Percentiles rank a stretch among this genome's conserved stretches.
phyloP scores from a whole-genome alignment of 2,888 invertebrate species.

The Liposcelis brunnea region DNA sequence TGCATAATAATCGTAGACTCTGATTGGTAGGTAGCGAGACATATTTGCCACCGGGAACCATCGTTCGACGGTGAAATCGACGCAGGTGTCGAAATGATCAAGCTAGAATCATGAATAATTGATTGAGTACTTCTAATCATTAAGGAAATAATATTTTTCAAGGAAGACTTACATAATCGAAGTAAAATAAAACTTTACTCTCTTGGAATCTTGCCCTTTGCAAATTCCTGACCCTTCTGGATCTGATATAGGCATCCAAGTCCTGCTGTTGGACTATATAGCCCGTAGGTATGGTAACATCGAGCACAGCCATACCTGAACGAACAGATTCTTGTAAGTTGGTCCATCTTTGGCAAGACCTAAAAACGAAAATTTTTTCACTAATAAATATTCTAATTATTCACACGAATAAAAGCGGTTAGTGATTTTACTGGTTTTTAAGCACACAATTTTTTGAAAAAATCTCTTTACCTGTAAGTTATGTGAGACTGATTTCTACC shows the following conservation, averaged over 20 bases:
- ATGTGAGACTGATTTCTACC: slow-evolving; percentile 92
- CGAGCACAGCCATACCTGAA: slow-evolving; percentile 76
- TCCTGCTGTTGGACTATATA: slow-evolving; percentile 83
- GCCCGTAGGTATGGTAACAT: slow-evolving; percentile 75
- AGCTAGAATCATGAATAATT: slow-evolving; percentile 34
- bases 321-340: slow-evolving; percentile 57
- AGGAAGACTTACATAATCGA: slow-evolving; percentile 61
- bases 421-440: background rate
- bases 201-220: slow-evolving; percentile 69
- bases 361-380: slow-evolving; percentile 12
- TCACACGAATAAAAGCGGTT: background rate
- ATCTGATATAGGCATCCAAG: slow-evolving; percentile 66
- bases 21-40: slow-evolving; percentile 76
- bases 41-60: slow-evolving; percentile 96
- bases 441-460: too few species aligned
- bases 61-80: slow-evolving; percentile 81
- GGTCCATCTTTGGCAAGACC: slow-evolving; percentile 46
- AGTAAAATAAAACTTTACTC: slow-evolving; percentile 78
- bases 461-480: slow-evolving; percentile 33
- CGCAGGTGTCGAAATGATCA: slow-evolving; percentile 68
- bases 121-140: slow-evolving; percentile 9
- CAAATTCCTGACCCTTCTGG: slow-evolving; percentile 59
- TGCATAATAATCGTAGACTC: slow-evolving; percentile 90
- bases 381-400: slow-evolving; percentile 5
- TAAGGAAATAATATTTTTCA: background rate